phyloP scores from a whole-genome alignment of 2,113 vertebrate genomes.

The Gobio gobio region DNA sequence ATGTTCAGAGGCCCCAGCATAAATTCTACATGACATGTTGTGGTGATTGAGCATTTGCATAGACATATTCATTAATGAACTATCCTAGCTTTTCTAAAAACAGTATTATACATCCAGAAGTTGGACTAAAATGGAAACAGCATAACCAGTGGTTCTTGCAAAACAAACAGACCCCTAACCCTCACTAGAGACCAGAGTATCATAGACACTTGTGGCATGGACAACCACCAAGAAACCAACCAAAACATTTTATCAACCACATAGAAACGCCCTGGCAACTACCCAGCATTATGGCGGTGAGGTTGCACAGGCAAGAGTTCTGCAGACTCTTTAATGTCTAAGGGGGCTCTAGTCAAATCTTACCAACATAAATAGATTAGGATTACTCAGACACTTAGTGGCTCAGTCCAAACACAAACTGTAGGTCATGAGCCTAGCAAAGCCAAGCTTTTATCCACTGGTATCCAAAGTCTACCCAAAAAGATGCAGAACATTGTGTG shows the following conservation, averaged over 20 bases:
- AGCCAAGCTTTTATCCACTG: neutral
- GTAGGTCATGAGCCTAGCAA: neutral
- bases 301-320: neutral
- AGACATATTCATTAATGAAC: neutral
- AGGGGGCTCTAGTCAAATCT: neutral
- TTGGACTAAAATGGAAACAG: neutral
- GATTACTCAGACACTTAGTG: neutral
- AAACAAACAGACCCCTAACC: neutral
- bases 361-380: neutral
- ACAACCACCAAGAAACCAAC: neutral
- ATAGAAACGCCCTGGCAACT: neutral
- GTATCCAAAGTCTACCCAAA: neutral
- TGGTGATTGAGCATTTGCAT: neutral
- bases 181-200: neutral
- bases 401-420: conserved; percentile 7
- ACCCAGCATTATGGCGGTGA: neutral
- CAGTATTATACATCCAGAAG: too few relatives aligned
- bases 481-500: neutral
- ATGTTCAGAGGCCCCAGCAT: neutral
- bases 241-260: neutral
- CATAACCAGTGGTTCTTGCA: neutral
- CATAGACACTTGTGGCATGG: neutral
- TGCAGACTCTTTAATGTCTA: neutral
- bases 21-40: neutral
- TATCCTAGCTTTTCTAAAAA: neutral